These are phyloP conservation scores for Taxidea taxus DNA, from an alignment of 2,113 vertebrate species.

Conservation along the genomic window DNA sequence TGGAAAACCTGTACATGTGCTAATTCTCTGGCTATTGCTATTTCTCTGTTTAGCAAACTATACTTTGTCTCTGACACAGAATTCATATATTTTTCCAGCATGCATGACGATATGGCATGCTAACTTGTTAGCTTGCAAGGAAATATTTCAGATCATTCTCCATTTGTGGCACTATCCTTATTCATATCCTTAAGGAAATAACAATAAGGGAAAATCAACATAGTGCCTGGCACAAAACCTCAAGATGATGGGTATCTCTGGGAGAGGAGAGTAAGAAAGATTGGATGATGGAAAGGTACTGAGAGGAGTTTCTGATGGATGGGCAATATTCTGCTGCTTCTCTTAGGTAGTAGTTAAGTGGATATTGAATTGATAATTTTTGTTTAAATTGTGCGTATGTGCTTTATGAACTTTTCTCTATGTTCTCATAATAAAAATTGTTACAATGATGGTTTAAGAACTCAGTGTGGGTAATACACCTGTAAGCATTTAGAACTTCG, in stretches of 20 bases:
- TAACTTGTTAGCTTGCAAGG: neutral
- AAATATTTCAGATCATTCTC: neutral
- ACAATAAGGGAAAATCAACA: neutral
- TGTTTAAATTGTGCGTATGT: neutral
- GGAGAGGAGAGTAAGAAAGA: neutral
- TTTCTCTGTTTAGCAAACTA: neutral
- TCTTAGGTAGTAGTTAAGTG: neutral
- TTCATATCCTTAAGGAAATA: neutral
- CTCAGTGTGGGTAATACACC: neutral
- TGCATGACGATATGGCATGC: neutral
- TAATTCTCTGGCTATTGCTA: neutral
- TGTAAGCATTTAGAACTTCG: neutral
- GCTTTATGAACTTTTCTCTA: neutral
- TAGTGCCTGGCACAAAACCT: neutral
- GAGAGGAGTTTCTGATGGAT: neutral
- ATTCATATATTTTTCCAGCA: neutral
- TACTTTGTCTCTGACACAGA: neutral
- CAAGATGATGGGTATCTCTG: neutral
- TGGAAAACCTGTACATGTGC: neutral
- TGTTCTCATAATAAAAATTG: neutral
- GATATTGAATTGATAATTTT: neutral
- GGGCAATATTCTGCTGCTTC: neutral
- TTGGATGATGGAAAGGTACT: neutral
- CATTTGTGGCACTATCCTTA: neutral
- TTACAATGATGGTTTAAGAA: constrained; percentile 19